Base-by-base conservation (phyloP, 1,140 invertebrate genomes). In the Pogonomyrmex californicus region DNA sequence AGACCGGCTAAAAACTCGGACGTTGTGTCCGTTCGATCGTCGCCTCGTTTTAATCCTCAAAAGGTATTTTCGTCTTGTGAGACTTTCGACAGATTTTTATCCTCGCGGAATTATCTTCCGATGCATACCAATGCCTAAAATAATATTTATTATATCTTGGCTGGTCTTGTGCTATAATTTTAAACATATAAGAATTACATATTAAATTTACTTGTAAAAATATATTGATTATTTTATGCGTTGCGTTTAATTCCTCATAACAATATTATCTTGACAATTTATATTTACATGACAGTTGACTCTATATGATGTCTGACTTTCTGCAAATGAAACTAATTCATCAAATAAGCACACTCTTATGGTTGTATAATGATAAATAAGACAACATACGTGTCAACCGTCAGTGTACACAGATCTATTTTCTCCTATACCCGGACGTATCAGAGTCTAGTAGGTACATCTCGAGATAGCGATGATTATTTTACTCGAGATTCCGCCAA, bases 401-500 rank as follows among this genome's bases (percentile, higher is more conserved):
- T 17, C 7, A 73, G 44, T 75, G 41, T 83, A 83, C 56, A 75
- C 33, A 23, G 54, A 83, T 83, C 68, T 83, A 83, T 62, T 49
- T 83, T 49, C 51, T 70, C 23, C 5, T 30, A 47, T 36, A 58
- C 58, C 30, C 79, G 49, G 30, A 73, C 41, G 51, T 71, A 71
- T 71, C 66, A 60, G 51, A 73, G 71, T 82, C 44, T 83, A 83
- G 65, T 68, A 44, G 23, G 41, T 68, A 44, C 38, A 56, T 73
- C 54, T 83, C 68, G 51, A 73, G 79, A 82, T 49, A 73, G 54
- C 68, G 68, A 75, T 83, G 54, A 83, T 83, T 60, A 75, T 83
- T 73, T 83, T 75, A 83, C 54, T 83, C 79, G 68, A 83, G 79
- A 83, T 83, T 83, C 33, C 41, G 54, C 79, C 30, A 75, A 83